Base-by-base conservation (phyloP, 2,888 invertebrate species). In the Napeogenes sylphis region DNA sequence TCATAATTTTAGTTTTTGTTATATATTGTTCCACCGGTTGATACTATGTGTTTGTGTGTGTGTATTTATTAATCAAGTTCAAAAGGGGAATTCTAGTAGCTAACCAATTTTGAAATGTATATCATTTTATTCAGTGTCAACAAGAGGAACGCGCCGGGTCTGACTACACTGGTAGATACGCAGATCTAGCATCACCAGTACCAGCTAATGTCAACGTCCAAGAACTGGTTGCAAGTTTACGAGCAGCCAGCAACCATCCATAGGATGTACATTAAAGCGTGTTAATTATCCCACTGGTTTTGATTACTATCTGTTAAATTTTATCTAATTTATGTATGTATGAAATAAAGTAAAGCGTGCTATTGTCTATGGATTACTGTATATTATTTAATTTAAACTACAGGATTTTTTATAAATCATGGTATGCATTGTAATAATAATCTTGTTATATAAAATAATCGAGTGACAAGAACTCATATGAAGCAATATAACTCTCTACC, bases 141-240 rank as follows among this genome's bases (percentile, higher is more conserved):
- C 46, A 60, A 2, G 73, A 72, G 2, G 65, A 56, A 12, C 56
- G 10, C 0, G n/a, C 2, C 47, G 32, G 42, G 4, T 51, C 59
- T 0, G 85, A 85, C 61, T 87, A 70, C 62, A 85, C 84, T 0
- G 71, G 74, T 38, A 72, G 70, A 4, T 88, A 87, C 45, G 87
- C 87, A 0, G 83, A 83, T 58, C 62, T 88, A 2, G 87, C 87
- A 0, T 78, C 83, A 0, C 86, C 85, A 0, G 71, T 81, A 0
- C 87, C 87, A 0, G 13, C 74, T 0, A 30, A 81, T 54, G 68
- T 87, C 3, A 76, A 86, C 63, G 68, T 83, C 0, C 70, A 74
- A 0, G 79, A 82, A 0, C 67, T 88, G 0, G 62, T 87, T 0
- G 70, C 75, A 0, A 75, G 72, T 6, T 73, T 88, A 0, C 70